phyloP scores from a whole-genome alignment of 2,888 invertebrate species.

The Creontiades dilutus region DNA sequence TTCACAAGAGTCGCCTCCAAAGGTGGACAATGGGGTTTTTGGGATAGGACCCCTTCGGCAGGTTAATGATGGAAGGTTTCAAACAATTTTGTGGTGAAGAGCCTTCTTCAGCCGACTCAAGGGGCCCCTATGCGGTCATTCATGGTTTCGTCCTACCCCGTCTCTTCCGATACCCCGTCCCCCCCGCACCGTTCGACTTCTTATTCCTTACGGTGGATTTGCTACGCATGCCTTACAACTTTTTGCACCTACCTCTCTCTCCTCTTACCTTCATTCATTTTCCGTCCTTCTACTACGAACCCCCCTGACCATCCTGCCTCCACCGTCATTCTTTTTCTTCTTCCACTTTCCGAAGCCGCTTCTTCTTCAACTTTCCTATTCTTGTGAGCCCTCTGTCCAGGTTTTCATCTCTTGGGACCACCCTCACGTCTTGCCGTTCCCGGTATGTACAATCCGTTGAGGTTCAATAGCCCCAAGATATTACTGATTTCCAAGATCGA shows the following conservation, averaged over 20 bases:
- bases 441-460: constrained; percentile 32
- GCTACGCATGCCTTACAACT: constrained; percentile 74
- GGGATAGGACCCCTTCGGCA: constrained; percentile 57
- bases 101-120: constrained; percentile 44
- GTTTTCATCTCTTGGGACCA: constrained; percentile 46
- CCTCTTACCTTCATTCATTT: constrained; percentile 67
- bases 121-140: constrained; percentile 73
- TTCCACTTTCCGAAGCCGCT: constrained; percentile 43
- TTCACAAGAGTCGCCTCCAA: constrained; percentile 46
- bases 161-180: constrained; percentile 3
- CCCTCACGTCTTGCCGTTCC: constrained; percentile 52
- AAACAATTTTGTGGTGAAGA: constrained; percentile 75
- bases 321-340: constrained; percentile 32
- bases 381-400: constrained; percentile 45
- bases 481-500: neutral
- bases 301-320: constrained; percentile 47
- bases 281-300: constrained; percentile 65
- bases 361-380: constrained; percentile 59
- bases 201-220: constrained; percentile 72
- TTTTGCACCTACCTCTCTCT: constrained; percentile 71
- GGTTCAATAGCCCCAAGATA: constrained; percentile 6
- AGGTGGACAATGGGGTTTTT: constrained; percentile 64
- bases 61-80: constrained; percentile 74
- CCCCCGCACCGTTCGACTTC: neutral
- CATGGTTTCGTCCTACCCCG: constrained; percentile 70